Evolutionary conservation across 2,797 vertebrate species (phyloP).

Genomic region (Gambelia wislizenii): DNA sequence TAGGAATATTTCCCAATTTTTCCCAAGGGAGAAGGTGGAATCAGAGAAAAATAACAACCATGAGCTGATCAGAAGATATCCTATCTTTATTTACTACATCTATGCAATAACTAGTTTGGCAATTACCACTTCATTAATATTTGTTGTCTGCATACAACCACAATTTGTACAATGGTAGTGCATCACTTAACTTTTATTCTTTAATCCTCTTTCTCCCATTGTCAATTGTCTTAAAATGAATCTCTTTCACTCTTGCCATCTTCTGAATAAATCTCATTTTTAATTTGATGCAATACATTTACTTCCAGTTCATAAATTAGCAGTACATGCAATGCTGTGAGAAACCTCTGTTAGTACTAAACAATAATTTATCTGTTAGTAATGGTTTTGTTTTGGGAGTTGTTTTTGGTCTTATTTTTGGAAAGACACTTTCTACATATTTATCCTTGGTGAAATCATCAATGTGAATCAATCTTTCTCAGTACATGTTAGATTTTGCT

Average conservation of each 20-base stretch:
- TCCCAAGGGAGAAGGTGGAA: fast-evolving
- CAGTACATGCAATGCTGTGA: background rate
- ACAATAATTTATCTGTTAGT: background rate
- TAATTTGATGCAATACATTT: background rate
- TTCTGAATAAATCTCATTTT: background rate
- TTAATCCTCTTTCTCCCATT: background rate
- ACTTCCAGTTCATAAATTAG: background rate
- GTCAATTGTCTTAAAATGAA: background rate
- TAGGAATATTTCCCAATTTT: too few relatives aligned
- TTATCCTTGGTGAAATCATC: slow-evolving; percentile 12
- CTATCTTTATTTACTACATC: too few relatives aligned
- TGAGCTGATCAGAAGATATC: too few relatives aligned
- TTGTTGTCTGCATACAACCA: background rate
- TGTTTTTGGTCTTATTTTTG: background rate
- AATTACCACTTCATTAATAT: too few relatives aligned
- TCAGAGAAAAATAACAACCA: too few relatives aligned
- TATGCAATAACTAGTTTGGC: too few relatives aligned
- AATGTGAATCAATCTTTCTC: slow-evolving; percentile 10
- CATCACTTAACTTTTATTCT: background rate
- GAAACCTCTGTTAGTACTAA: background rate
- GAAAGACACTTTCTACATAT: background rate
- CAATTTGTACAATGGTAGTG: background rate
- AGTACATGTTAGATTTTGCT: background rate
- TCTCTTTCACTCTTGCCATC: background rate
- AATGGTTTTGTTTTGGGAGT: background rate